Evolutionary conservation across 2,113 vertebrate genomes (phyloP), one percentile per base, ranked within the genome.

Genomic region (Datnioides undecimradiatus): DNA sequence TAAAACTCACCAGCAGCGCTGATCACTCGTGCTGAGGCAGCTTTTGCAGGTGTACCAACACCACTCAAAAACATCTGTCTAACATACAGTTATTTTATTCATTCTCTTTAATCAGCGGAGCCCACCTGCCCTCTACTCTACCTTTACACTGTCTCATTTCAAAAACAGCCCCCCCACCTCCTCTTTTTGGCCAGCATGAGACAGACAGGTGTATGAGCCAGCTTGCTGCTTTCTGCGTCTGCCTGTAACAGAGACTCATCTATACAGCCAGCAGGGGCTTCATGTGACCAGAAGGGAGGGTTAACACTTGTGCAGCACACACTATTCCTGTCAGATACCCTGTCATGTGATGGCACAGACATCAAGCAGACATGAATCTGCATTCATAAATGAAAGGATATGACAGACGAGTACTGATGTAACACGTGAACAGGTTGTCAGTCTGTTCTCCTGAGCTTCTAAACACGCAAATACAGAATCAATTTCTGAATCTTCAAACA

Each of bases 71-170:
- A 86, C 86, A 84, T 76, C 80, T 80, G 75, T 68, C 64, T 33
- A 6, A 52, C 41, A 63, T 40, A 7, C 68, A 67, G 6, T 31
- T 63, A 46, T 75, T 75, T 83, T 63, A 76, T 66, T 74, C 34
- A 82, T 80, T 81, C 74, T 60, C 78, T 90, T 92, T 93, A 82
- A 92, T 88, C 84, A 83, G 67, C 33, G 68, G 25, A 86, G 75
- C 79, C 80, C 88, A 92, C 83, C 90, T 91, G 91, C 43, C 74
- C 69, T 54, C 54, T 14, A 2, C 57, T 68, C 41, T 41, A 88
- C 55, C 43, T 82, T 73, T 78, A 88, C 78, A 25, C 73, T 75
- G 77, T 65, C 62, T 38, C 23, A 27, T 59, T 64, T n/a, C 17
- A 70, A 59, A 66, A 33, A 11, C 17, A 16, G 23, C 25, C 25